A percentile compares a stretch with the other conserved stretches of the same genome.
These are phyloP conservation scores for Brachyistius frenatus DNA, from an alignment of 2,113 vertebrate species.

Conservation along the genomic window DNA sequence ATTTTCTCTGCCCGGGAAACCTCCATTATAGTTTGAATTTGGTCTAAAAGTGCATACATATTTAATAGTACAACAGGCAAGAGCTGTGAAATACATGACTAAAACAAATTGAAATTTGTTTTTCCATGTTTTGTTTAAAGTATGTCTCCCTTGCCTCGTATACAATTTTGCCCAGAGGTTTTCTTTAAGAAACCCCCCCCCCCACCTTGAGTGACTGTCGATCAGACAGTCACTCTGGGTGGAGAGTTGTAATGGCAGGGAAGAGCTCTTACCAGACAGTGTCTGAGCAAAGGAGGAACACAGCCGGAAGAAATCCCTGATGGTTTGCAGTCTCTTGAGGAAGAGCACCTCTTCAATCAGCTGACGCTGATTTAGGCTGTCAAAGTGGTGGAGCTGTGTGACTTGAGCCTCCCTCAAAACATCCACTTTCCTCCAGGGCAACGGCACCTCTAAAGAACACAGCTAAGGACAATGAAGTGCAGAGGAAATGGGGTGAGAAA, in stretches of 20 bases:
- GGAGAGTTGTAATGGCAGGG: background rate
- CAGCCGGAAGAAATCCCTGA: conserved; percentile 95
- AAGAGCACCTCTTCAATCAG: conserved; percentile 97
- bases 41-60: background rate
- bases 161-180: no score
- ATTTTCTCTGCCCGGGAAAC: background rate
- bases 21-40: no score
- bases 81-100: no score
- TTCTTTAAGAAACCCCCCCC: no score
- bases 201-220: no score
- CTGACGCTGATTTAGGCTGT: conserved; percentile 89
- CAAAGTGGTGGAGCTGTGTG: conserved; percentile 93
- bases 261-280: conserved; percentile 87
- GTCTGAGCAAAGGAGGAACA: conserved; percentile 95
- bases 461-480: conserved; percentile 77
- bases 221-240: no score
- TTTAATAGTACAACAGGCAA: background rate
- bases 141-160: no score
- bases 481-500: rapidly evolving
- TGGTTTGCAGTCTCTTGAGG: conserved; percentile 95
- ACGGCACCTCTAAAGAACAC: conserved; percentile 94
- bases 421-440: conserved; percentile 95
- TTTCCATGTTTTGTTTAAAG: no score
- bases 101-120: no score
- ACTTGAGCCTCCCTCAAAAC: conserved; percentile 93